Evolutionary conservation across 2,797 vertebrate genomes (phyloP), one percentile per base, ranked within the genome.

Genomic region (Tenualosa ilisha): DNA sequence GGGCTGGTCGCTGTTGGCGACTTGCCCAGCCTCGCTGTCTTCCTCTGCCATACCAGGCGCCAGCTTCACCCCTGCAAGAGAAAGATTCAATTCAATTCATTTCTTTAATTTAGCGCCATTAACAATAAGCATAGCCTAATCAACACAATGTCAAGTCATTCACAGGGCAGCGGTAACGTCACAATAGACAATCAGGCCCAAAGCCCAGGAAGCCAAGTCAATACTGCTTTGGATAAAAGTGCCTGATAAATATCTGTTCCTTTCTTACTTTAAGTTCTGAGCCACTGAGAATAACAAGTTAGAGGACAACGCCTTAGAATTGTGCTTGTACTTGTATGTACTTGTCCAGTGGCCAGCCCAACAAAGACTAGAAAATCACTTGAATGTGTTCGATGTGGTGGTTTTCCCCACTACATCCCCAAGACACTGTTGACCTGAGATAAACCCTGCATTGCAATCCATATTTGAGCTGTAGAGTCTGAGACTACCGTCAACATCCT

Each of bases 1-100:
- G 37, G 3, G 40, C 37, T 17, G 68, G 68, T 40, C 15, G 68
- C 37, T 37, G 37, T 75, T 31, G 13, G 15, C 31, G 2, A 43
- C 31, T 3, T 87, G 85, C 0, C 54, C 46, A 22, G 88, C 87
- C 0, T 49, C 63, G 22, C 84, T 90, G 15, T 87, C 88, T 2
- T 89, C 91, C 17, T 83, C 86, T 7, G 86, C 49, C 49, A n/a
- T 40, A 6, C 22, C 20, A 1, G 61, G 59, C 6, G 8, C 7
- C 59, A 24, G 59, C 59, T 8, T 61, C 59, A 24, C n/a, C 59
- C 59, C 59, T 61, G n/a, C n/a, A 22, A 24, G 59, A 61, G 22
- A 61, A n/a, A 61, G 59, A 24, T 61, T 61, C 6, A 13, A 8
- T 61, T 61, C 7, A 61, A 24, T 24, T 8, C n/a, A 61, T 61